Evolutionary conservation across 2,888 invertebrate species (phyloP).

Genomic region (Lasioglossum calceatum): DNA sequence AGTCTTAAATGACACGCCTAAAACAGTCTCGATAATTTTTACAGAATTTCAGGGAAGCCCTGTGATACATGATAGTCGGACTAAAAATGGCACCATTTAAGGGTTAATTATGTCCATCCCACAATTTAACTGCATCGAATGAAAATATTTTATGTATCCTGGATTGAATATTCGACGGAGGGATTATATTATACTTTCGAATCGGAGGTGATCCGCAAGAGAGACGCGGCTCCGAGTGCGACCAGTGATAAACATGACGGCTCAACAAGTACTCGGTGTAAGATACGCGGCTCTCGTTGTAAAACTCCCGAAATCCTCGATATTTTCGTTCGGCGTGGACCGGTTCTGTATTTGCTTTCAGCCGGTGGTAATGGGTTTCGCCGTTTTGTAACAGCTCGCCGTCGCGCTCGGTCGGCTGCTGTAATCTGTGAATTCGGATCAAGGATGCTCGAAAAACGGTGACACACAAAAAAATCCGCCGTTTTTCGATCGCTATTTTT

Average conservation of each 20-base stretch:
- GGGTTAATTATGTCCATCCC: background rate
- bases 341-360: conserved; percentile 5
- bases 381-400: conserved; percentile 16
- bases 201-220: background rate
- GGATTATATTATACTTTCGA: background rate
- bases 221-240: background rate
- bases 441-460: conserved; percentile 5
- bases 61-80: background rate
- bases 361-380: conserved; percentile 15
- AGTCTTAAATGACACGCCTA: no score
- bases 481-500: conserved; percentile 9
- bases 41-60: no score
- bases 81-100: background rate
- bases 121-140: background rate
- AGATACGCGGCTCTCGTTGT: background rate
- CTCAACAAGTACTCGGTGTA: conserved; percentile 3
- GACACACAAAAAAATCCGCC: conserved; percentile 23
- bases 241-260: background rate
- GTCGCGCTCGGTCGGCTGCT: background rate
- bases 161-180: background rate
- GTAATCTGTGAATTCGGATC: conserved; percentile 28
- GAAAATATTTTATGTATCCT: background rate
- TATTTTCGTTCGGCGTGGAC: background rate
- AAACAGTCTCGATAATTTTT: no score
- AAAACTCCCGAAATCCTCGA: conserved; percentile 7